A percentile compares a stretch with the other conserved stretches of the same genome.
Evolutionary conservation across 2,888 invertebrate species (phyloP).

Genomic region (Andrena bicolor): DNA sequence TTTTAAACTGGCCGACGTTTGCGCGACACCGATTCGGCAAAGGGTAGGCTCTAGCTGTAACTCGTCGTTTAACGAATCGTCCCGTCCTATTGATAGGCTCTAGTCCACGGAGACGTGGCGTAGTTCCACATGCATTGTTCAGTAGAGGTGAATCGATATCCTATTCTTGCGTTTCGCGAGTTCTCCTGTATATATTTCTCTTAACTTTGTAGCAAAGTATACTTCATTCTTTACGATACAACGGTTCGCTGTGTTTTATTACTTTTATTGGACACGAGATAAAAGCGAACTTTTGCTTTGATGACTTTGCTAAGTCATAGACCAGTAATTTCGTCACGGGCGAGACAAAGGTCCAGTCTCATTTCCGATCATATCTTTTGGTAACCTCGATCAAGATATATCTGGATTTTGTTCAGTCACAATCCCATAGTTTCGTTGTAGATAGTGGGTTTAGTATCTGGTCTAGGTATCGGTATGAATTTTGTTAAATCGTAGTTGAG

Average conservation of each 20-base stretch:
- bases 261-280: background rate
- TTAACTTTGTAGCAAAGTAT: slow-evolving; percentile 12
- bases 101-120: slow-evolving; percentile 30
- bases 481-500: background rate
- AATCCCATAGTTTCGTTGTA: background rate
- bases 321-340: background rate
- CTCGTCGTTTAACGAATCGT: slow-evolving; percentile 60
- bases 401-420: background rate
- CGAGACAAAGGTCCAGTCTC: background rate
- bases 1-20: slow-evolving; percentile 67
- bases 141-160: slow-evolving; percentile 56
- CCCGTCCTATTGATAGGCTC: slow-evolving; percentile 47
- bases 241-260: background rate
- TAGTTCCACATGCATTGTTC: slow-evolving; percentile 46
- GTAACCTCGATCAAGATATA: background rate
- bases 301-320: background rate
- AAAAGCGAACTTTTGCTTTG: no score
- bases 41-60: slow-evolving; percentile 48
- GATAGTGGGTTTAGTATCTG: background rate
- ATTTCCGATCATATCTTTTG: background rate
- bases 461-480: background rate
- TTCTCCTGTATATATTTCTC: background rate
- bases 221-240: background rate
- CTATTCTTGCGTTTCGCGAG: background rate
- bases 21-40: slow-evolving; percentile 54